These are phyloP conservation scores for Umimayanthus chanpuru DNA, from an alignment of 92 coral and sea anemone genomes.

Conservation along the genomic window DNA sequence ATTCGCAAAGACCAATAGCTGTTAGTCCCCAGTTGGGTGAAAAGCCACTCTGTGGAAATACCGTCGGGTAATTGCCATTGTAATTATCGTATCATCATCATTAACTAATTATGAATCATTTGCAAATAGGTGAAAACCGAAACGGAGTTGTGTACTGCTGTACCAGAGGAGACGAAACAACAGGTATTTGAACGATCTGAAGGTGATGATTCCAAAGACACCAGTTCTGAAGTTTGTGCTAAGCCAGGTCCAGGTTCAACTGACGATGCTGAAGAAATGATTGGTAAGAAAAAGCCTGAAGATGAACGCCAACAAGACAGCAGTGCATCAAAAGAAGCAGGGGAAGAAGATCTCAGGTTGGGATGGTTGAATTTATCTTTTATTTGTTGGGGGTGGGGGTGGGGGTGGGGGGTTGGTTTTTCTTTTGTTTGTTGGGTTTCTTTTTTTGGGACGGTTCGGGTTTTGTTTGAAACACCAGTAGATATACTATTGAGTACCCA, in stretches of 20 bases:
- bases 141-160: background rate
- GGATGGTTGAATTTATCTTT: background rate
- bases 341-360: background rate
- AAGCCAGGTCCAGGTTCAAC: conserved; percentile 19
- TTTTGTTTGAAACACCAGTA: too few species aligned
- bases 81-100: background rate
- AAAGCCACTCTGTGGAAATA: too few species aligned
- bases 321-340: background rate
- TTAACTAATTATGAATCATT: background rate
- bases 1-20: too few species aligned
- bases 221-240: background rate
- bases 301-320: background rate
- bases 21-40: too few species aligned
- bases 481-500: too few species aligned
- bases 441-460: too few species aligned
- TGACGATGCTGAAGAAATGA: conserved; percentile 54
- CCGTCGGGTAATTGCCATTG: background rate
- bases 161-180: background rate
- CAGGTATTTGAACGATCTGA: background rate
- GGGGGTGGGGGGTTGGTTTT: too few species aligned
- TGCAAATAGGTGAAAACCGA: background rate
- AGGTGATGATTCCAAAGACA: background rate
- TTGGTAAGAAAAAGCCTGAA: conserved; percentile 25
- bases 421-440: too few species aligned
- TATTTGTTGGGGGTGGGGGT: too few species aligned